These are phyloP conservation scores for Notospermus geniculatus DNA, from an alignment of 1,140 invertebrate genomes.

Conservation along the genomic window DNA sequence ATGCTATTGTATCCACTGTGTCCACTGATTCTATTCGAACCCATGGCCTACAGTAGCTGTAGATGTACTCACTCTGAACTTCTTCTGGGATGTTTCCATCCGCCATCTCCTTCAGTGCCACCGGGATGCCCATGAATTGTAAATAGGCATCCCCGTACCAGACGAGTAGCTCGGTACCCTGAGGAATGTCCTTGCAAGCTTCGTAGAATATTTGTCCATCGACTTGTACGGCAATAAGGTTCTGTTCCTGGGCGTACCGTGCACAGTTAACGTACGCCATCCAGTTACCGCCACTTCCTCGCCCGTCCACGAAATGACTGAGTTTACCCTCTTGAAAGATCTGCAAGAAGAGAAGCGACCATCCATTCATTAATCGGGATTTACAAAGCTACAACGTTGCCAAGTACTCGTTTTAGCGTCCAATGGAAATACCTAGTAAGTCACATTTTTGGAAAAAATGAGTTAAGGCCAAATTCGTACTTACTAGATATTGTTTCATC, in stretches of 20 bases:
- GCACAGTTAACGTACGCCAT: constrained; percentile 56
- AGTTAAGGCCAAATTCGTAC: too few relatives aligned
- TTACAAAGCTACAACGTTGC: too few relatives aligned
- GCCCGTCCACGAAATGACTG: constrained; percentile 53
- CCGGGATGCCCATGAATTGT: constrained; percentile 55
- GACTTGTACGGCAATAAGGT: constrained; percentile 50
- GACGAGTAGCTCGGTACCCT: constrained; percentile 52
- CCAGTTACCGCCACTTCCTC: constrained; percentile 49
- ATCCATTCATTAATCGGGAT: too few relatives aligned
- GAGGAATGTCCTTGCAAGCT: constrained; percentile 50
- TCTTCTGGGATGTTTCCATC: constrained; percentile 24
- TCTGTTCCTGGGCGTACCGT: constrained; percentile 52
- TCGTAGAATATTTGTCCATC: constrained; percentile 55
- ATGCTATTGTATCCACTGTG: too few relatives aligned
- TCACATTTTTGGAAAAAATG: too few relatives aligned
- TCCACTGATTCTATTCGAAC: too few relatives aligned
- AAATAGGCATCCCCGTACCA: constrained; percentile 57
- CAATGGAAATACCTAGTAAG: too few relatives aligned
- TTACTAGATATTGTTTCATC: too few relatives aligned
- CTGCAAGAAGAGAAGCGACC: constrained; percentile 22
- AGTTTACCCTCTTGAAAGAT: constrained; percentile 54
- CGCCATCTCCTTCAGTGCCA: constrained; percentile 45
- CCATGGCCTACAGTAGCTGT: too few relatives aligned
- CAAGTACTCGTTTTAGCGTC: too few relatives aligned
- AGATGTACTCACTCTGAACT: not conserved